phyloP scores from a whole-genome alignment of 2,113 vertebrate species.

The Tricholaema leucomelas region DNA sequence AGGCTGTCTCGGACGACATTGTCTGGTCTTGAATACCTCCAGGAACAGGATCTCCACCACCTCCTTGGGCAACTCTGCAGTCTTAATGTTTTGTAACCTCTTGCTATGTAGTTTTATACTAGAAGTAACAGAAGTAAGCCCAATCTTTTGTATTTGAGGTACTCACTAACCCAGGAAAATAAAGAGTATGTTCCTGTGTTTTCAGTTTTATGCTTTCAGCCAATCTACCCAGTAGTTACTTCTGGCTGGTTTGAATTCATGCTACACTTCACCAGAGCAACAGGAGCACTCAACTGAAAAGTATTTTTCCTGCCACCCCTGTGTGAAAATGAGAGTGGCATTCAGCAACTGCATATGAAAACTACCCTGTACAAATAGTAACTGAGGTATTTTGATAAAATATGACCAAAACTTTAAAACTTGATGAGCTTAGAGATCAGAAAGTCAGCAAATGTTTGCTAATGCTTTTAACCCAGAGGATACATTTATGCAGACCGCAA shows the following conservation, averaged over 20 bases:
- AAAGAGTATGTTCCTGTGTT: not conserved
- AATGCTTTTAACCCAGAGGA: not conserved
- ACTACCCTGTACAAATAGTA: not conserved
- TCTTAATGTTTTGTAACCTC: not conserved
- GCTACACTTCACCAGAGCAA: not conserved
- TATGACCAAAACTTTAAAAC: not conserved
- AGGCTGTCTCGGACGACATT: too few species aligned
- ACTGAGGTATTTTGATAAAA: not conserved
- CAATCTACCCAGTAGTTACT: not conserved
- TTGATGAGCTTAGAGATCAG: not conserved
- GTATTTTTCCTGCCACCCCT: not conserved
- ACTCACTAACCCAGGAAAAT: not conserved
- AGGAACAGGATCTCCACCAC: too few species aligned
- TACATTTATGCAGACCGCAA: not conserved
- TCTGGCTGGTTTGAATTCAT: constrained; percentile 31
- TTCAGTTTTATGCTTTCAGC: constrained; percentile 13
- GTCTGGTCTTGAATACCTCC: too few species aligned
- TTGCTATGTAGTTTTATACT: not conserved
- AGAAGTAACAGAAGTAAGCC: not conserved
- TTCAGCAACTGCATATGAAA: not conserved
- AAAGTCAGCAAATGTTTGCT: not conserved
- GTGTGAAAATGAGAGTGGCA: not conserved
- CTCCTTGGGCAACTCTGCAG: not conserved
- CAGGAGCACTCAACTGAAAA: constrained; percentile 15
- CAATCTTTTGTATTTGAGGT: not conserved